Evolutionary conservation across 2,797 vertebrate species (phyloP).

Genomic region (Halcyon badia): DNA sequence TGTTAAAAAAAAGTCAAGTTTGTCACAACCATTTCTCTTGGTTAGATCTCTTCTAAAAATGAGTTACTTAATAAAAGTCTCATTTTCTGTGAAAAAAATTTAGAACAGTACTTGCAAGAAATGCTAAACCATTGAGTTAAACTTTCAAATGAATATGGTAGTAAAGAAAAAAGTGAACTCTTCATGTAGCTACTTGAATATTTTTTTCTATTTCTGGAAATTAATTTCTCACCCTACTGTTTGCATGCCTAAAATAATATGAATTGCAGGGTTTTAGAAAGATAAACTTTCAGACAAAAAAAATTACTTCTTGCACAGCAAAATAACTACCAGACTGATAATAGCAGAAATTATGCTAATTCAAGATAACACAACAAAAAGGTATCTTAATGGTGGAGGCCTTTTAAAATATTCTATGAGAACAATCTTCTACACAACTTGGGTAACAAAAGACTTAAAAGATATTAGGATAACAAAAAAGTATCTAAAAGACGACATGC

Average conservation of each 20-base stretch:
- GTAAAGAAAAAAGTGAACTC: neutral
- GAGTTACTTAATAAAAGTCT: neutral
- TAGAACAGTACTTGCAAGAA: neutral
- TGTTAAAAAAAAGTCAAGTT: neutral
- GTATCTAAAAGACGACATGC: neutral
- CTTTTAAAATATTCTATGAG: neutral
- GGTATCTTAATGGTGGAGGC: neutral
- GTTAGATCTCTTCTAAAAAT: neutral
- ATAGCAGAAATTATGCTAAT: neutral
- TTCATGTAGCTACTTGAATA: neutral
- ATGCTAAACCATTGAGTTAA: neutral
- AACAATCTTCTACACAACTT: neutral
- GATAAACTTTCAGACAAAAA: neutral
- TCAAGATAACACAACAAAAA: neutral
- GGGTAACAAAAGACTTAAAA: neutral
- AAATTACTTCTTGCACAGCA: neutral
- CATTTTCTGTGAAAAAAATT: neutral
- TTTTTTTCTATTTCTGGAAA: neutral
- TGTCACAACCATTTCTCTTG: neutral
- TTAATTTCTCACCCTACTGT: neutral
- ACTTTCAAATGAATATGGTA: neutral
- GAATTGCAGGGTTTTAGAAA: neutral
- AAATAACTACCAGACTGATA: neutral
- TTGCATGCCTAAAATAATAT: neutral
- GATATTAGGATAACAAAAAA: neutral